These are phyloP conservation scores for Alligator sinensis DNA, from an alignment of 2,113 vertebrate genomes.

Conservation along the genomic window DNA sequence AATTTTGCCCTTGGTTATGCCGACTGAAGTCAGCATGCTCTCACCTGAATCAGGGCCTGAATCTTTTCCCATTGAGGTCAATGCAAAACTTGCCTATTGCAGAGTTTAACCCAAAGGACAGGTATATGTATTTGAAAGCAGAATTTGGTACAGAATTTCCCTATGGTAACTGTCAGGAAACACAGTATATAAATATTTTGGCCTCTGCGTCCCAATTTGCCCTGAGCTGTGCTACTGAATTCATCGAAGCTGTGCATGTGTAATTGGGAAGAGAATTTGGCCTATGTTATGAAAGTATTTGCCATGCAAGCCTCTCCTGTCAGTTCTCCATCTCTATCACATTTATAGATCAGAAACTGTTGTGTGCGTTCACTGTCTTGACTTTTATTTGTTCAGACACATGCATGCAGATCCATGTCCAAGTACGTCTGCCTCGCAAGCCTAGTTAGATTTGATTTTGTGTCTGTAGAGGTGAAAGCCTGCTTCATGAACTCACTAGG, in stretches of 20 bases:
- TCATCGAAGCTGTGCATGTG: background rate
- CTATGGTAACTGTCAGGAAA: too few relatives aligned
- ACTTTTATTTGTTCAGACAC: background rate
- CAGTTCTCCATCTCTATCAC: background rate
- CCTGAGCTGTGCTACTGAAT: background rate
- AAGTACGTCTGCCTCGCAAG: background rate
- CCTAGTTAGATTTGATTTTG: background rate
- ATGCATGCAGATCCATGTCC: background rate
- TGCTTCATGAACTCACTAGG: background rate
- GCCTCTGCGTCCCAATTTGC: background rate
- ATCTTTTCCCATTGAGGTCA: background rate
- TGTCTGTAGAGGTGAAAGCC: background rate
- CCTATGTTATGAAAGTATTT: background rate
- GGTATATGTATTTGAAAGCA: background rate
- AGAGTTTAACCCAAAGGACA: background rate
- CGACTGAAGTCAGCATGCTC: background rate
- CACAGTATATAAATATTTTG: too few relatives aligned
- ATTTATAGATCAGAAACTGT: background rate
- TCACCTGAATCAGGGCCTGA: background rate
- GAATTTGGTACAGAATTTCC: background rate
- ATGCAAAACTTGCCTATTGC: background rate
- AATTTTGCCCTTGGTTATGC: background rate
- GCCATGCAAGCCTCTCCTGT: background rate
- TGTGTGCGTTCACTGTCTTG: background rate
- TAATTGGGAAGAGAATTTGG: background rate